Conservation (phyloP, 2,113 vertebrate species). For the Anseranas semipalmata region DNA sequence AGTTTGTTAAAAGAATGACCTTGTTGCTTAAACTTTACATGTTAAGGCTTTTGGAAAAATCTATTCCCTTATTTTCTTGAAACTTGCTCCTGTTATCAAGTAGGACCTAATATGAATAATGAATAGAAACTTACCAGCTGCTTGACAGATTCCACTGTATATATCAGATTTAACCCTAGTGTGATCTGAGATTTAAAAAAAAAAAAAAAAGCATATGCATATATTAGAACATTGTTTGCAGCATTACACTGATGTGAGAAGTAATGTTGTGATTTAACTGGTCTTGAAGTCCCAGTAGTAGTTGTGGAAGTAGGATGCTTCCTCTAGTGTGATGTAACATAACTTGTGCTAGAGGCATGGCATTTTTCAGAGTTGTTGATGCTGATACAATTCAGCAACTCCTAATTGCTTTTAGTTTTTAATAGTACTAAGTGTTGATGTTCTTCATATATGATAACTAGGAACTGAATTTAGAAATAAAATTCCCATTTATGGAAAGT, state of each 20-base stretch:
- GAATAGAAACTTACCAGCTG: not conserved
- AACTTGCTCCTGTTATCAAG: not conserved
- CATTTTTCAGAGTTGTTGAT: not conserved
- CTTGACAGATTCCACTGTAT: not conserved
- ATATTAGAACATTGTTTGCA: not conserved
- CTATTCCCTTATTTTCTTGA: not conserved
- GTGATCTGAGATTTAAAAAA: not conserved
- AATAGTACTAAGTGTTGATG: not conserved
- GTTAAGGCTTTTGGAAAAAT: not conserved
- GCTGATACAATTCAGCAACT: not conserved
- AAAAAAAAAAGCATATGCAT: not conserved
- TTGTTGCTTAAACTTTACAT: slow-evolving; percentile 14
- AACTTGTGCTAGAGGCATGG: not conserved
- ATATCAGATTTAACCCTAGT: not conserved
- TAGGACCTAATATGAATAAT: not conserved
- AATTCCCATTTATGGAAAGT: not conserved
- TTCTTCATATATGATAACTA: not conserved
- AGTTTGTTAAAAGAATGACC: not conserved
- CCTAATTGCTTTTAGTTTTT: not conserved
- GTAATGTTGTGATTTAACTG: not conserved
- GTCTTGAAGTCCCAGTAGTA: not conserved
- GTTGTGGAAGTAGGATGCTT: not conserved
- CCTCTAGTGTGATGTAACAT: not conserved
- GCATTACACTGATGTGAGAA: not conserved
- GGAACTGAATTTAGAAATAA: not conserved